A percentile compares a stretch with the other conserved stretches of the same genome.
Conservation (phyloP, 2,797 vertebrate genomes). For the Platyrinchus mystaceus region DNA sequence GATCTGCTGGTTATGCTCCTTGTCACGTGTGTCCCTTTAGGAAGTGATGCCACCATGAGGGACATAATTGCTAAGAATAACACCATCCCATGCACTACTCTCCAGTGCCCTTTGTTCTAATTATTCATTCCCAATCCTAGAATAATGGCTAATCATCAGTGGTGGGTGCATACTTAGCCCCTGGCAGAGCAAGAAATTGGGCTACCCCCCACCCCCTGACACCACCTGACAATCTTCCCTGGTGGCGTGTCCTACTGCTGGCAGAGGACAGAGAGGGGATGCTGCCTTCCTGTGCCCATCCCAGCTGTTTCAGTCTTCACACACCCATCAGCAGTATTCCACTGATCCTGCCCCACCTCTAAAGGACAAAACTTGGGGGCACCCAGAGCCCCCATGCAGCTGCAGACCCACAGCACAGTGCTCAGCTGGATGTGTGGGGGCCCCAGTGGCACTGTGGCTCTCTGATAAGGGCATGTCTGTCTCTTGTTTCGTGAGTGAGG, state of each 20-base stretch:
- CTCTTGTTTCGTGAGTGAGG: neutral
- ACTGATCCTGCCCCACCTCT: neutral
- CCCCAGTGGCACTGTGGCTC: neutral
- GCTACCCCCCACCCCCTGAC: neutral
- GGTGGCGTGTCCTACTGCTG: rapidly evolving
- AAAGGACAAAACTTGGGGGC: neutral
- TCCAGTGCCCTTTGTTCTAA: neutral
- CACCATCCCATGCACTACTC: neutral
- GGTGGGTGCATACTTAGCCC: neutral
- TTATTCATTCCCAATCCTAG: neutral
- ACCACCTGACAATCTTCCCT: neutral
- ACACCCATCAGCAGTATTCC: neutral
- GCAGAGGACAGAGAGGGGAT: neutral
- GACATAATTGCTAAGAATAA: conserved; percentile 31
- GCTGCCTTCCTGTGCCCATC: neutral
- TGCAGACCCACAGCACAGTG: rapidly evolving
- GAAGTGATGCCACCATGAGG: conserved; percentile 5
- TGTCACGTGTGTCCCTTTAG: neutral
- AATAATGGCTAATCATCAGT: neutral
- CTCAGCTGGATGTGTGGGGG: neutral
- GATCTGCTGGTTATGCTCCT: neutral
- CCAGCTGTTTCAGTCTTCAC: neutral
- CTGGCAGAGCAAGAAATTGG: neutral
- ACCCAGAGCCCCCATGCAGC: neutral
- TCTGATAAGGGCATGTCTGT: neutral